Percentiles rank a stretch among this genome's conserved stretches.
Conservation (phyloP, 2,113 vertebrate genomes). For the Cyphomyrus plagiostoma region DNA sequence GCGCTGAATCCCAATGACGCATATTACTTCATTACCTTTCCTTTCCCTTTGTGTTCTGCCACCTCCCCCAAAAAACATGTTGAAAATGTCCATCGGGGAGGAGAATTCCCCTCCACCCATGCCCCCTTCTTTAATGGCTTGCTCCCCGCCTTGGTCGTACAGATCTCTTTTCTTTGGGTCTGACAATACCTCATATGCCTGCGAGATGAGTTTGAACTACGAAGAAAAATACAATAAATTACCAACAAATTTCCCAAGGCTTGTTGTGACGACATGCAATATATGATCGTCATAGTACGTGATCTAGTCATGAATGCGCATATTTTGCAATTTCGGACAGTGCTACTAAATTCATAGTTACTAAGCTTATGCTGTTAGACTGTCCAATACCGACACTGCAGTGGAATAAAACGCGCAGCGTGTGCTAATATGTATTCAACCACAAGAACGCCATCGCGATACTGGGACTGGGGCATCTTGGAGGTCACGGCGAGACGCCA, state of each 20-base stretch:
- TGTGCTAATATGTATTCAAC: neutral
- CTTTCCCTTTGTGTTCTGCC: slow-evolving; percentile 88
- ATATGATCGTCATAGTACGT: neutral
- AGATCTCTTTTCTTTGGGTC: slow-evolving; percentile 88
- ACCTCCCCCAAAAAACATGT: slow-evolving; percentile 98
- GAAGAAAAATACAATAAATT: neutral
- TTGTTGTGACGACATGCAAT: neutral
- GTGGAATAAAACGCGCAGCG: neutral
- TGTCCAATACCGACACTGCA: neutral
- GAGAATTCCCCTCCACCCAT: slow-evolving; percentile 71
- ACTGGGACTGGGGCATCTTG: neutral
- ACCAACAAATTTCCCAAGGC: neutral
- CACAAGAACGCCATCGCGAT: neutral
- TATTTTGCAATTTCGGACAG: neutral
- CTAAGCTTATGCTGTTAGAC: neutral
- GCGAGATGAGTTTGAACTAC: slow-evolving; percentile 97
- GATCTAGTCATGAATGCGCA: neutral
- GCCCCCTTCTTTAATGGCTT: slow-evolving; percentile 94
- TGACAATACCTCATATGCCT: slow-evolving; percentile 95
- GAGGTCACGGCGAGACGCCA: neutral
- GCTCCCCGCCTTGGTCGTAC: slow-evolving; percentile 95
- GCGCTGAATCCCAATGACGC: neutral
- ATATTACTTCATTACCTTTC: slow-evolving; percentile 64
- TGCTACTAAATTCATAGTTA: neutral
- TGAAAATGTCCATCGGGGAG: slow-evolving; percentile 95